These are phyloP conservation scores for Minunthozetes semirufus DNA, from an alignment of 2,888 invertebrate species.

Conservation along the genomic window DNA sequence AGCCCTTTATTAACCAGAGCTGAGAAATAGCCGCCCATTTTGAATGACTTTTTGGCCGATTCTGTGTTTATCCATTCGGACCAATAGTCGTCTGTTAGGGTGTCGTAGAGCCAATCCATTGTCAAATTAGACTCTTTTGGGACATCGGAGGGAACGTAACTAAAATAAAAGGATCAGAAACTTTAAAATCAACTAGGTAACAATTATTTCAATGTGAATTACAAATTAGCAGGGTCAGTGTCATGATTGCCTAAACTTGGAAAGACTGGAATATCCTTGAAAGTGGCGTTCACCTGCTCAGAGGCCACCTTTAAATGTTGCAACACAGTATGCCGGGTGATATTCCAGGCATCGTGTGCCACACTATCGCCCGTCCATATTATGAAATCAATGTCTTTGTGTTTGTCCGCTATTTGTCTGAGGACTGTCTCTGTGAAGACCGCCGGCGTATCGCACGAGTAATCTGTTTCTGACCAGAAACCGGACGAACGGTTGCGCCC, in stretches of 20 bases:
- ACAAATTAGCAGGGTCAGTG: conserved; percentile 47
- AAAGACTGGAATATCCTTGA: conserved; percentile 39
- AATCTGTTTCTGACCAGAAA: conserved; percentile 80
- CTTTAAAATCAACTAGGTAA: no score
- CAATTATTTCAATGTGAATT: no score
- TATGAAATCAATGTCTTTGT: conserved; percentile 53
- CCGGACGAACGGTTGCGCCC: conserved; percentile 55
- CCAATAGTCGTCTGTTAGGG: conserved; percentile 25
- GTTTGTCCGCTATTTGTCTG: conserved; percentile 56
- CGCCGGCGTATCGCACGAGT: conserved; percentile 67
- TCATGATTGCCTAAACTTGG: conserved; percentile 43
- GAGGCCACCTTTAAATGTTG: conserved; percentile 36
- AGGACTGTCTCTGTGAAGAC: conserved; percentile 62
- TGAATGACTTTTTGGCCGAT: conserved; percentile 3
- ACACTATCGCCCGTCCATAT: conserved; percentile 53
- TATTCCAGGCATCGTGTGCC: conserved; percentile 49
- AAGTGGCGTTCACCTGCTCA: conserved; percentile 34
- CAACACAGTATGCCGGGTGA: conserved; percentile 36
- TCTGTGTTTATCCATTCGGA: conserved; percentile 27
- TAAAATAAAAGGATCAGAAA: no score
- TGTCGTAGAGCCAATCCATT: conserved; percentile 30
- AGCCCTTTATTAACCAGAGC: conserved; percentile 82
- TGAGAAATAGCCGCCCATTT: conserved; percentile 60
- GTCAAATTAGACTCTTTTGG: not conserved
- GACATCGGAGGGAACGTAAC: conserved; percentile 1